Evolutionary conservation across 2,797 vertebrate species (phyloP).

Genomic region (Tiaroga cobitis): DNA sequence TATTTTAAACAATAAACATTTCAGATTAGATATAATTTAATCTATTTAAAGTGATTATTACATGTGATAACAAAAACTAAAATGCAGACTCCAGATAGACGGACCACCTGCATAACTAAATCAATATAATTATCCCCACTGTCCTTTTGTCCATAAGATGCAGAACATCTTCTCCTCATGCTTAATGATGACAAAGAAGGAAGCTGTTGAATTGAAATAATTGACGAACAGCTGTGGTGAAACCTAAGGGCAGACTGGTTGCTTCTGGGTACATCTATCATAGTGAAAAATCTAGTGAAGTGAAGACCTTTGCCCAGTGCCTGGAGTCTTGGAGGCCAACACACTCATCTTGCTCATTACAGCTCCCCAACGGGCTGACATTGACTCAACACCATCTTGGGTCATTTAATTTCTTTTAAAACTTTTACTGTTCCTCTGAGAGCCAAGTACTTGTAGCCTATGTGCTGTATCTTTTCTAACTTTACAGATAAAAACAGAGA

Average conservation of each 20-base stretch:
- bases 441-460: background rate
- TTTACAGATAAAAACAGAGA: background rate
- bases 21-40: background rate
- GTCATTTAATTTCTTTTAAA: constrained; percentile 63
- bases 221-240: constrained; percentile 70
- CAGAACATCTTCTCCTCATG: constrained; percentile 1
- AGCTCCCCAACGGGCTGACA: constrained; percentile 63
- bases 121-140: background rate
- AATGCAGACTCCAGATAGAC: constrained; percentile 11
- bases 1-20: too few relatives aligned
- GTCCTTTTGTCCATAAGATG: background rate
- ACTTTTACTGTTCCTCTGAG: constrained; percentile 63
- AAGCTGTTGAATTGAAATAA: constrained; percentile 58
- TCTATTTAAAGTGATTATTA: background rate
- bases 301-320: constrained; percentile 67
- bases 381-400: constrained; percentile 71
- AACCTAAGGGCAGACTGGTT: constrained; percentile 69
- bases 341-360: constrained; percentile 73
- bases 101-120: background rate
- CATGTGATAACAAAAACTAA: background rate
- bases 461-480: background rate
- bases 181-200: constrained; percentile 5
- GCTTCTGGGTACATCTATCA: constrained; percentile 70
- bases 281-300: constrained; percentile 76
- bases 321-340: constrained; percentile 65